Conservation (phyloP, 2,888 invertebrate genomes). For the Nephrotoma guestfalica region DNA sequence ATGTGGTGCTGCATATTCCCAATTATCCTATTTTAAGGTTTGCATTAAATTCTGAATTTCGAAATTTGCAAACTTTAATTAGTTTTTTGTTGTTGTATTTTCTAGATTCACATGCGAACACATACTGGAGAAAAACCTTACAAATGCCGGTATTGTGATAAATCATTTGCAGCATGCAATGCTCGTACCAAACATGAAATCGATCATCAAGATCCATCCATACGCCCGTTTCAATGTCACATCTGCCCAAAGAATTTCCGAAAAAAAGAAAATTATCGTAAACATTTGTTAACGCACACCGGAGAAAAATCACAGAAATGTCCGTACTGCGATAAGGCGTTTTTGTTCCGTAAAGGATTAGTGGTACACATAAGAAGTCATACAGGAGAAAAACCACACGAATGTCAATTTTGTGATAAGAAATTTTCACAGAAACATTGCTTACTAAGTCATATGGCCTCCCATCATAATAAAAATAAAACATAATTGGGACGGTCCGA, state of each 20-base stretch:
- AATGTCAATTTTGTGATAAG: not conserved
- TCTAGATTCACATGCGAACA: not conserved
- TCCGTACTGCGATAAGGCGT: not conserved
- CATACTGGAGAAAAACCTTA: not conserved
- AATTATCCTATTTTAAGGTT: constrained; percentile 12
- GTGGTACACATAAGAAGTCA: not conserved
- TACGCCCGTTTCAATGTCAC: not conserved
- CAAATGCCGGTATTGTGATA: not conserved
- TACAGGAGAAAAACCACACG: not conserved
- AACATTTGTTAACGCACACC: not conserved
- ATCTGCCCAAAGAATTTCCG: not conserved
- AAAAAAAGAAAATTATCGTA: not conserved
- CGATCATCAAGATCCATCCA: not conserved
- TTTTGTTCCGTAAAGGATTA: not conserved
- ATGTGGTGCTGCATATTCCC: constrained; percentile 11
- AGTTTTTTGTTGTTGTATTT: not conserved
- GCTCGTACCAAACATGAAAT: not conserved
- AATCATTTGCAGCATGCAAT: not conserved
- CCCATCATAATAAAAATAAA: not conserved
- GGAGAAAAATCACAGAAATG: not conserved
- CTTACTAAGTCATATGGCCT: not conserved
- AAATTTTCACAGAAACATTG: not conserved
- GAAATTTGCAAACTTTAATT: not conserved
- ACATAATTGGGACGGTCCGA: not conserved
- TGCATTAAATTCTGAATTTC: not conserved